A percentile compares a stretch with the other conserved stretches of the same genome.
Conservation (phyloP, 2,113 vertebrate genomes). For the Aviceda subcristata region DNA sequence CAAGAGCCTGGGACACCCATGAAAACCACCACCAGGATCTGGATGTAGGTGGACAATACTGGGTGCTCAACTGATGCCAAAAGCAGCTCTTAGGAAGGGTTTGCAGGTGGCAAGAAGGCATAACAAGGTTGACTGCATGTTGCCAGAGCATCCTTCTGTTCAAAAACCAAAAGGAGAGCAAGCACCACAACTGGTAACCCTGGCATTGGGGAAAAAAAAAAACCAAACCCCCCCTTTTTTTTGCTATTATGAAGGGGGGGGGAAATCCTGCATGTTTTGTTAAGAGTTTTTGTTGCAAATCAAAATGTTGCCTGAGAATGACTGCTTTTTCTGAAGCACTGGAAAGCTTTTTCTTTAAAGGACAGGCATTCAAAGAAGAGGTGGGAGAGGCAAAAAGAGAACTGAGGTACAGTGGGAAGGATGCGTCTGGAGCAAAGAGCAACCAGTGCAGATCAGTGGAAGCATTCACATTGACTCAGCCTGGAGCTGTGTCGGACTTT, state of each 20-base stretch:
- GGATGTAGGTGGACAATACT: background rate
- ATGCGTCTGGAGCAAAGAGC: background rate
- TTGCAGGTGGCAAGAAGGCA: background rate
- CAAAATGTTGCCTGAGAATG: background rate
- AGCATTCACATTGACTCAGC: background rate
- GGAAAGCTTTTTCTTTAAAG: background rate
- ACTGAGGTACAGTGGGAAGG: background rate
- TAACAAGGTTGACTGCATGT: background rate
- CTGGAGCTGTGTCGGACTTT: background rate
- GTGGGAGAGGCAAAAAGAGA: background rate
- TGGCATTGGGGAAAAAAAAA: background rate
- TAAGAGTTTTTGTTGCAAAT: background rate
- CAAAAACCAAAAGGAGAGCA: background rate
- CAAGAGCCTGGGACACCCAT: background rate
- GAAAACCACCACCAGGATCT: background rate
- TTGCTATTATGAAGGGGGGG: rapidly evolving
- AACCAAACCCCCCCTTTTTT: rapidly evolving
- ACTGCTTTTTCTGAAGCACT: background rate
- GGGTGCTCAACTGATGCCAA: background rate
- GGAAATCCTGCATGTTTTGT: background rate
- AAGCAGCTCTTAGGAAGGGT: background rate
- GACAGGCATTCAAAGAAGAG: background rate
- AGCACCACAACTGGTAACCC: background rate
- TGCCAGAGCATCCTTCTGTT: background rate
- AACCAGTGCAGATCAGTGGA: background rate